Percentiles rank a stretch among this genome's conserved stretches.
phyloP scores from a whole-genome alignment of 2,888 invertebrate genomes.

The Orthonevra nobilis region DNA sequence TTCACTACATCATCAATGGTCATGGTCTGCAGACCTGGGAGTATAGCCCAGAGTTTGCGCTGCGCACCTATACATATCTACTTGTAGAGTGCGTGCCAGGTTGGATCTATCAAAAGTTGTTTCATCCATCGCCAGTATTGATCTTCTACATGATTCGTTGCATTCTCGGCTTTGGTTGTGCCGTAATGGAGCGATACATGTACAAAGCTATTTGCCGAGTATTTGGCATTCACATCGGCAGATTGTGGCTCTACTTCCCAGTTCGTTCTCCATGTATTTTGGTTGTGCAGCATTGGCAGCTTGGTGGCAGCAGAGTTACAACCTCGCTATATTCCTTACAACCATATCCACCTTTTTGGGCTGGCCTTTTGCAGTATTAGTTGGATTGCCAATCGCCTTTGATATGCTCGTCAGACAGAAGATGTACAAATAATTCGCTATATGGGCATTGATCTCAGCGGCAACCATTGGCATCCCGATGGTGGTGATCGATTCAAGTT shows the following conservation, averaged over 20 bases:
- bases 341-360: constrained; percentile 92
- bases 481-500: constrained; percentile 90
- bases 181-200: constrained; percentile 94
- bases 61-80: constrained; percentile 96
- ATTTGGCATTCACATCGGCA: constrained; percentile 93
- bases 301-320: constrained; percentile 92
- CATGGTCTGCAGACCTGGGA: constrained; percentile 99
- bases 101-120: constrained; percentile 87
- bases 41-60: constrained; percentile 96
- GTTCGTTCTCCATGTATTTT: constrained; percentile 96
- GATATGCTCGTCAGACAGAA: constrained; percentile 89
- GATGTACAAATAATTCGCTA: constrained; percentile 85
- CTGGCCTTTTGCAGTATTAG: constrained; percentile 98
- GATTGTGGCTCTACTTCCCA: constrained; percentile 94
- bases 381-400: constrained; percentile 93
- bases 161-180: constrained; percentile 88
- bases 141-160: constrained; percentile 94
- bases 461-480: constrained; percentile 88
- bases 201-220: constrained; percentile 95
- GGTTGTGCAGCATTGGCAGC: constrained; percentile 91
- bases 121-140: constrained; percentile 89
- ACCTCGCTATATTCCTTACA: constrained; percentile 89
- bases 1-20: constrained; percentile 92
- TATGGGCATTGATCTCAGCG: constrained; percentile 88
- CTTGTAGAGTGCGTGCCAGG: constrained; percentile 94